phyloP scores from a whole-genome alignment of 1,140 invertebrate species.

The Bacillus rossius region DNA sequence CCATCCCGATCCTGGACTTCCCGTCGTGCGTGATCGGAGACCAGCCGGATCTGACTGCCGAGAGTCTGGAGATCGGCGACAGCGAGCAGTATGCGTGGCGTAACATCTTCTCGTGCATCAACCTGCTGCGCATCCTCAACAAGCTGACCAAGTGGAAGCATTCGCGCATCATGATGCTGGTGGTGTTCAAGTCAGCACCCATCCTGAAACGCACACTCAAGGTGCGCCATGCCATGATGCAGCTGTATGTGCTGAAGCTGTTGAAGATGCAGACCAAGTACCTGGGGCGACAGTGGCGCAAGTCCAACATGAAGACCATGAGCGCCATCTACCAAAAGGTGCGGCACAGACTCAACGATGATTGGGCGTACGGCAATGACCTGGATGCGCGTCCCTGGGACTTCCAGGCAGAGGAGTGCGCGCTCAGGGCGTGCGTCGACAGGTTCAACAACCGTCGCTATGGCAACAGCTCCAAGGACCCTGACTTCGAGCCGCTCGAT shows the following conservation, averaged over 20 bases:
- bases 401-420: constrained; percentile 97
- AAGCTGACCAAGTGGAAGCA: constrained; percentile 99
- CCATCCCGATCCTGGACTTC: constrained; percentile 90
- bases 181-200: constrained; percentile 98
- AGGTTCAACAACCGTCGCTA: constrained; percentile 94
- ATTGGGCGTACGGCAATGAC: constrained; percentile 99
- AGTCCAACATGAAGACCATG: constrained; percentile 99
- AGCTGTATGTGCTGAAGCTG: constrained; percentile 95
- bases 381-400: constrained; percentile 97
- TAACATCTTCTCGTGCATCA: constrained; percentile 98
- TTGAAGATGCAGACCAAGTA: constrained; percentile 99
- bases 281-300: constrained; percentile 97
- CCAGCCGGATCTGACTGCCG: constrained; percentile 88
- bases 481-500: constrained; percentile 82
- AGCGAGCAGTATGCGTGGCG: constrained; percentile 90
- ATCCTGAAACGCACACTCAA: constrained; percentile 96
- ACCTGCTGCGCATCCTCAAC: constrained; percentile 93
- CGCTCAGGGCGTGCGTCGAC: constrained; percentile 87
- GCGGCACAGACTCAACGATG: constrained; percentile 91
- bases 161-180: constrained; percentile 99
- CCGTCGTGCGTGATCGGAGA: constrained; percentile 95
- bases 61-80: constrained; percentile 89
- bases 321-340: constrained; percentile 99
- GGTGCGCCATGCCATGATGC: constrained; percentile 95
- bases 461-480: constrained; percentile 37